phyloP scores from a whole-genome alignment of 2,113 vertebrate genomes.

The Crotalus viridis region DNA sequence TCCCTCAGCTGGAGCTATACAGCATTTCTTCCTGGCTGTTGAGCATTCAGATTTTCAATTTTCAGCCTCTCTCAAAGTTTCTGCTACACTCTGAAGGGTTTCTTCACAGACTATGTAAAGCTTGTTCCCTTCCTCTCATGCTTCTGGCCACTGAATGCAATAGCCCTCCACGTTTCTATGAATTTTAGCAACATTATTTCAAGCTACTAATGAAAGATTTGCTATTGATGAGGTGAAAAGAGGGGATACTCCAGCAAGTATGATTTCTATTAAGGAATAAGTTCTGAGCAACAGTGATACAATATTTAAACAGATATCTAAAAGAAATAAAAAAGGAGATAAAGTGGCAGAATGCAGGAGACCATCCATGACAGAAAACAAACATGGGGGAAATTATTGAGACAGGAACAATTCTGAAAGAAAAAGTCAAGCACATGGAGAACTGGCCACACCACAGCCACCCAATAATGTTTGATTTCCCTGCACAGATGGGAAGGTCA shows the following conservation, averaged over 20 bases:
- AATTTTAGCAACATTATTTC: not conserved
- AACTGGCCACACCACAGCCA: not conserved
- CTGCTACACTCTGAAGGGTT: not conserved
- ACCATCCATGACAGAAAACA: not conserved
- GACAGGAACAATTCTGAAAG: not conserved
- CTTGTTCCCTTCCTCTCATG: not conserved
- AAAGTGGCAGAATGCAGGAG: not conserved
- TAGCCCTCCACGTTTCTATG: not conserved
- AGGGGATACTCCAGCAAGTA: not conserved
- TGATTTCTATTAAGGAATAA: not conserved
- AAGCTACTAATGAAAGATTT: not conserved
- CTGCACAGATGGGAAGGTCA: not conserved
- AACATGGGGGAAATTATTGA: not conserved
- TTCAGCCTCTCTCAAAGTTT: not conserved
- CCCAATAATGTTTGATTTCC: not conserved
- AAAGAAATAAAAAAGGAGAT: not conserved
- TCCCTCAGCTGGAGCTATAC: not conserved
- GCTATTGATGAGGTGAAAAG: not conserved
- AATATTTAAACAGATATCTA: not conserved
- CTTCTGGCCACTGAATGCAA: not conserved
- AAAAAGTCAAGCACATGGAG: not conserved
- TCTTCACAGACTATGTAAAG: not conserved
- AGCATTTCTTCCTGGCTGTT: not conserved
- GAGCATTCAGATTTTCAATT: not conserved
- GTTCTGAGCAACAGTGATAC: not conserved